phyloP scores from a whole-genome alignment of 2,888 invertebrate species.

The Corbicula japonica region DNA sequence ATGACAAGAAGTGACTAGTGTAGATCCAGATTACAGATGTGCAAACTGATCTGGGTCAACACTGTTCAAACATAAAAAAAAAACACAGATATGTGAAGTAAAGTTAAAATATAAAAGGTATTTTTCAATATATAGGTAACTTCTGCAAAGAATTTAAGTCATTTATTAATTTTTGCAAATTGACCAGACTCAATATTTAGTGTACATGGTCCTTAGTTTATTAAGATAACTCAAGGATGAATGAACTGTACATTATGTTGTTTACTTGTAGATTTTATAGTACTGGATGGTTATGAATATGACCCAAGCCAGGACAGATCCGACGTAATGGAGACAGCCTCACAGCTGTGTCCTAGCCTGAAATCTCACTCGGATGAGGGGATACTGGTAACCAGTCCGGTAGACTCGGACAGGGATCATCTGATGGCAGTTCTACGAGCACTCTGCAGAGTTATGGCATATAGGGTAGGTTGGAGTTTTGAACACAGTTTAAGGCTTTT shows the following conservation, averaged over 20 bases:
- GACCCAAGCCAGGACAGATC: conserved; percentile 58
- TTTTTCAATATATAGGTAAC: too few relatives aligned
- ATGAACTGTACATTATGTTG: background rate
- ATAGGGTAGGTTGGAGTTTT: conserved; percentile 70
- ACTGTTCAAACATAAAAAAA: too few relatives aligned
- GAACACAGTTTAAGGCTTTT: background rate
- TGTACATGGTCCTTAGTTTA: too few relatives aligned
- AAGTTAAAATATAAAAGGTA: too few relatives aligned
- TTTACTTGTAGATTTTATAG: conserved; percentile 58
- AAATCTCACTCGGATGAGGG: conserved; percentile 4
- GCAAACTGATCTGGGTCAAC: too few relatives aligned
- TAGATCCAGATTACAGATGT: too few relatives aligned
- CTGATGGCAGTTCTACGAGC: conserved; percentile 73
- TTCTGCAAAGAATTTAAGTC: too few relatives aligned
- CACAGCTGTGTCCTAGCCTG: conserved; percentile 54
- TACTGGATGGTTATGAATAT: conserved; percentile 65
- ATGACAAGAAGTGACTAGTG: too few relatives aligned
- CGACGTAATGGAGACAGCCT: conserved; percentile 68
- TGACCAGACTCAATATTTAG: too few relatives aligned
- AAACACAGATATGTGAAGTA: too few relatives aligned
- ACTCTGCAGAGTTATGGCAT: conserved; percentile 77
- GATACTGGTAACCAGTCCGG: conserved; percentile 60
- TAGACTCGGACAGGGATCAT: conserved; percentile 69
- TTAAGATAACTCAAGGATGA: too few relatives aligned
- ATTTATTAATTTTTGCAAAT: too few relatives aligned